Base-by-base conservation (phyloP, 2,113 vertebrate species). In the Noctilio leporinus region DNA sequence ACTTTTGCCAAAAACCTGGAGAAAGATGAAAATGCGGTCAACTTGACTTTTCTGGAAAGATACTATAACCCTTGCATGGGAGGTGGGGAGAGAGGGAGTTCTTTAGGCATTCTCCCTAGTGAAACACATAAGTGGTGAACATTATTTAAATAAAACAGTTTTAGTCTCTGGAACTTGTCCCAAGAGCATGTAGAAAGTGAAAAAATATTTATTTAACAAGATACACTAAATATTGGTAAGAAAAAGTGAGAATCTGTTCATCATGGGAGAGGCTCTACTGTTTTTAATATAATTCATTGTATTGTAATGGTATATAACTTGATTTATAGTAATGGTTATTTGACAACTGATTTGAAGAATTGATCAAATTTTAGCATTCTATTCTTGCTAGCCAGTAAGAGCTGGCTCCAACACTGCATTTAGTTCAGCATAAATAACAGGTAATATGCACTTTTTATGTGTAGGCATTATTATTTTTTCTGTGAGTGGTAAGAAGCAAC, bases 391-490 rank as follows among this genome's bases (percentile, higher is more conserved):
- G 10, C 19, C n/a, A 53, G n/a, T 89, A 33, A 40, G 11, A 53
- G 11, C 7, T 89, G 26, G 2, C 59, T 53, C 19, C 11, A 78
- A 19, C 24, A 40, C 8, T 28, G 53, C 59, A 35, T 6, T 77
- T 28, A 43, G 40, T 89, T 40, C 7, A 65, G 26, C 35, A 33
- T 20, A 65, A 20, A 11, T 40, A 92, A 90, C 96, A 96, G 94
- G 89, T 94, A 96, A 92, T 94, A 97, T 96, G 96, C 92, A 94
- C 94, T 78, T 93, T 97, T 76, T n/a, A 53, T 45, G 70, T 91
- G 91, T 95, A 95, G 89, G 38, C 94, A 78, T 88, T 93, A 64
- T 22, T 77, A 96, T 33, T 69, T 70, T 77, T 77, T 57, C 73
- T 77, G 16, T 62, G 72, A 12, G 7, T 77, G 59, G n/a, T 30